Percentiles rank a stretch among this genome's conserved stretches.
Conservation (phyloP, 2,113 vertebrate genomes). For the Salminus brasiliensis region DNA sequence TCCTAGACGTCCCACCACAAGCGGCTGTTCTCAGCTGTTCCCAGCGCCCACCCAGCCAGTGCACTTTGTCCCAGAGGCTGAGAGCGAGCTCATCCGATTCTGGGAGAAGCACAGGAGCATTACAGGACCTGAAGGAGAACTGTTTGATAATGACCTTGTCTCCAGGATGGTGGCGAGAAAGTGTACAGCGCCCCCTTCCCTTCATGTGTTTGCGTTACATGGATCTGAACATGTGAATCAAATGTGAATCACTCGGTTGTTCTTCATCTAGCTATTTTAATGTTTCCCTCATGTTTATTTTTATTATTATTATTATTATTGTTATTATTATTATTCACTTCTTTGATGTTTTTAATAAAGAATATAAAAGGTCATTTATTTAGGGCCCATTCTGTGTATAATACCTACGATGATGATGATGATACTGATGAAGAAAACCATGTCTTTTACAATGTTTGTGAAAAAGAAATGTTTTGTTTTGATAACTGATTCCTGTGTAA, state of each 20-base stretch:
- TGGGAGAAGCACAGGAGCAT: neutral
- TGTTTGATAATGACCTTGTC: too few relatives aligned
- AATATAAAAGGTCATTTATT: conserved; percentile 62
- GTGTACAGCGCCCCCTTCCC: conserved; percentile 39
- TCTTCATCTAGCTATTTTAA: conserved; percentile 52
- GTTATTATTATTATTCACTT: conserved; percentile 9
- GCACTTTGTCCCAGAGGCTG: neutral
- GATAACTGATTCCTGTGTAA: conserved; percentile 78
- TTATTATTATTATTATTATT: neutral
- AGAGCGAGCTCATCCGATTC: neutral
- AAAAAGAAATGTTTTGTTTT: conserved; percentile 75
- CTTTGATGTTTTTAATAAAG: conserved; percentile 69
- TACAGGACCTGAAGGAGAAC: conserved; percentile 11
- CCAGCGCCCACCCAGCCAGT: neutral
- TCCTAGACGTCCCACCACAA: neutral
- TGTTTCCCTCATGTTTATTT: conserved; percentile 48
- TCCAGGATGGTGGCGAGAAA: conserved; percentile 6
- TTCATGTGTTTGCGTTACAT: conserved; percentile 48
- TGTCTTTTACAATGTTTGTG: conserved; percentile 74
- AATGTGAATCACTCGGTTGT: conserved; percentile 66
- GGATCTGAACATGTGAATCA: conserved; percentile 69
- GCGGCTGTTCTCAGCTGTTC: neutral
- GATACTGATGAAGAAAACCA: conserved; percentile 51
- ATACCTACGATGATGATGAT: conserved; percentile 52
- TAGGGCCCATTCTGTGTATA: conserved; percentile 68